Evolutionary conservation across 2,113 vertebrate species (phyloP), one percentile per base, ranked within the genome.

Genomic region (Phylloscopus trochiloides): DNA sequence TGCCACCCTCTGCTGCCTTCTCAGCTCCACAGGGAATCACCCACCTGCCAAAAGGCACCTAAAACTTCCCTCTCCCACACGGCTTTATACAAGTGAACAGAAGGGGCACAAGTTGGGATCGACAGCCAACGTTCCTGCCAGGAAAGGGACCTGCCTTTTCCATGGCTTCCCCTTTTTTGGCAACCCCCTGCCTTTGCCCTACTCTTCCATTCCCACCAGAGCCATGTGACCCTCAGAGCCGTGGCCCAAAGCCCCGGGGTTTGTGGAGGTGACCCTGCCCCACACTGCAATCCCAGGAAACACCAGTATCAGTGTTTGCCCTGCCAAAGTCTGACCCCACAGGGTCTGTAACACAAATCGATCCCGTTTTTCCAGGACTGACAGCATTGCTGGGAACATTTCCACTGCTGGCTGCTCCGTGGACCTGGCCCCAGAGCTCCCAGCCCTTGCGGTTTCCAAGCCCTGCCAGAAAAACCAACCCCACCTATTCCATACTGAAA

Each of bases 81-180:
- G 0, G 9, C 34, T 62, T 40, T 14, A 3, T 5, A 24, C 6
- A 67, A 47, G 21, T 2, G 15, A 22, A 8, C 19, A 28, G 13
- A 38, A 76, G 36, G 4, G 29, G 32, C 8, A 5, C 4, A 4
- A 6, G 38, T 0, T 15, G 52, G 80, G 52, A 18, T 21, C 0
- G 0, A 21, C 9, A 16, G 61, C 31, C 0, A 0, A 16, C 1
- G 0, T 5, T 57, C 34, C 80, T 36, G 31, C 0, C 0, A 3
- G 66, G 47, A 55, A 26, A n/a, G 16, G 12, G 3, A 48, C 22
- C 8, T 20, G 6, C 18, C 18, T 34, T 59, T 68, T 17, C 34
- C 22, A 21, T 0, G 1, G 20, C 34, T 57, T 38, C 50, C 55
- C 54, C 13, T 36, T 38, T 34, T 29, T 13, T 40, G 62, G 47